Percentiles rank a stretch among this genome's conserved stretches.
phyloP scores from a whole-genome alignment of 2,113 vertebrate genomes.

The Gnathonemus echidnorhynchus region DNA sequence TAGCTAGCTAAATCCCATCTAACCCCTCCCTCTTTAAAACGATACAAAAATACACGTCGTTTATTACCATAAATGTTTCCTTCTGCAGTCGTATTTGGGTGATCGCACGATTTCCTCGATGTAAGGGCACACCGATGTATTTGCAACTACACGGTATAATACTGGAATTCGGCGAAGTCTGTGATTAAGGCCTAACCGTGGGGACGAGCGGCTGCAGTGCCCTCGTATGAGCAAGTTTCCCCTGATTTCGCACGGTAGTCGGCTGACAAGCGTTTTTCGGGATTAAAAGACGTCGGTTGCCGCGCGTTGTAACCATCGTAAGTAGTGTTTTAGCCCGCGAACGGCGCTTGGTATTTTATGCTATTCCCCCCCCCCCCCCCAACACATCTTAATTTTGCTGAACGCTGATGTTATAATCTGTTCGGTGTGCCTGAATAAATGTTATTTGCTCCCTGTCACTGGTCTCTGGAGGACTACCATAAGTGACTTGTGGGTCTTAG shows the following conservation, averaged over 20 bases:
- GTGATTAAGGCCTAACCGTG: slow-evolving; percentile 56
- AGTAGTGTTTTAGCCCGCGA: background rate
- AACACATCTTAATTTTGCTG: background rate
- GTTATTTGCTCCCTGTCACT: background rate
- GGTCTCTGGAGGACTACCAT: background rate
- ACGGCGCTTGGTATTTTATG: background rate
- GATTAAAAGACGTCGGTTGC: background rate
- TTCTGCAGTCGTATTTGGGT: background rate
- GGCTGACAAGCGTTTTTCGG: background rate
- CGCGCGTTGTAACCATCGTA: background rate
- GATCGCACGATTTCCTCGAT: background rate
- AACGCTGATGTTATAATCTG: background rate
- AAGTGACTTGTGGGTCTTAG: background rate
- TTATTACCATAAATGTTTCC: background rate
- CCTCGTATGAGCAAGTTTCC: slow-evolving; percentile 32
- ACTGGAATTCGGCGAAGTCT: slow-evolving; percentile 46
- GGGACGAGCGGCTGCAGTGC: slow-evolving; percentile 53
- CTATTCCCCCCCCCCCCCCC: no score
- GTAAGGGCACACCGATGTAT: background rate
- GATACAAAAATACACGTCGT: slow-evolving; percentile 1
- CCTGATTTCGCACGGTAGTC: background rate
- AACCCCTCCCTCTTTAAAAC: slow-evolving; percentile 16
- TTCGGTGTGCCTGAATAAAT: background rate
- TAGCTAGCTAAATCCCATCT: slow-evolving; percentile 20
- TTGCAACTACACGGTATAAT: background rate